Evolutionary conservation across 92 coral and sea anemone genomes (phyloP), one percentile per base, ranked within the genome.

Genomic region (Zoanthus sansibaricus): DNA sequence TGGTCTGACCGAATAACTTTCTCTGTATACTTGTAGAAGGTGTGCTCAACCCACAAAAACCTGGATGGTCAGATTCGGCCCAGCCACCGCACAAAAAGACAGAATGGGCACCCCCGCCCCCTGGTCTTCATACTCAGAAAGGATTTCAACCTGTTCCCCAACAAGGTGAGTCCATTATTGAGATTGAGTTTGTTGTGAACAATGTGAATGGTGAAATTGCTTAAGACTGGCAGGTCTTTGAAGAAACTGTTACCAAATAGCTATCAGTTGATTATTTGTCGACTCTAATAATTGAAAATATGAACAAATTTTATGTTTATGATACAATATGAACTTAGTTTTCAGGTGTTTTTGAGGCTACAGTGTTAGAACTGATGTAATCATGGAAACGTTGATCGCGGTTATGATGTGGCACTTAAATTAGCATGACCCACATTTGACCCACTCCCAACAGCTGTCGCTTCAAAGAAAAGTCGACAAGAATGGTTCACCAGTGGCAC

Each of bases 21-120:
- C 21, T 76, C 17, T 75, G 44, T 37, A 37, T 76, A 0, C 18
- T 79, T 44, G 58, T 21, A 79, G 84, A 79, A 11, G 84, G 84
- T 61, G 56, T 79, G 30, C 72, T 79, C 15, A 79, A 79, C 58
- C 73, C 84, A 64, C 73, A 79, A 55, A 79, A 79, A 64, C 72
- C 73, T 25, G 62, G 62, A 56, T 79, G 84, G 84, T 12, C 84
- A 18, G 84, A 49, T 6, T 7, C 73, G 14, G 84, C 33, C 18
- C 58, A 70, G 21, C 73, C 18, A 13, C 61, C 85, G 16, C 75
- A 45, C n/a, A 31, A 49, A 45, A 46, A 47, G 17, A 7, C 59
- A 47, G 85, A 80, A 2, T 80, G 85, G 85, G 70, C 85, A 18
- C 67, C 31, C 15, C 85, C 48, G 0, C 85, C 85, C 0, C 85